These are phyloP conservation scores for Saccostrea cuccullata DNA, from an alignment of 1,140 invertebrate genomes.

Conservation along the genomic window DNA sequence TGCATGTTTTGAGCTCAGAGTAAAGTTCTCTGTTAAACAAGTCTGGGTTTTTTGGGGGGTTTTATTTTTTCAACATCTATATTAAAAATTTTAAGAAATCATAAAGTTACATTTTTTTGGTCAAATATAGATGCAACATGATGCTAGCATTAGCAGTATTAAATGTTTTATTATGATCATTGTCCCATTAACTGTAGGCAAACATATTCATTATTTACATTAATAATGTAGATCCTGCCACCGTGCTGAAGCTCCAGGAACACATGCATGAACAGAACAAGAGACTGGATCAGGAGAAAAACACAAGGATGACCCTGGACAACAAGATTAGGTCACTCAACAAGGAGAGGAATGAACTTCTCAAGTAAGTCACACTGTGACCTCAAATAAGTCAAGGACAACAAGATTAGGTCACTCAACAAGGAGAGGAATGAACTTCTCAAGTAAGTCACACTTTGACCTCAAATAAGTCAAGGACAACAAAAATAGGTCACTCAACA, in stretches of 20 bases:
- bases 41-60: no score
- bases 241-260: slow-evolving; percentile 72
- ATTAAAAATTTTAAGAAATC: no score
- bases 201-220: not conserved
- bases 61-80: no score
- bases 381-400: not conserved
- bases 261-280: slow-evolving; percentile 70
- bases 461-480: not conserved
- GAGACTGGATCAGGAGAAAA: slow-evolving; percentile 71
- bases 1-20: no score
- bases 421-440: slow-evolving; percentile 71
- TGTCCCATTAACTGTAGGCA: not conserved
- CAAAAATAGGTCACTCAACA: slow-evolving; percentile 65
- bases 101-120: no score
- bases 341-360: slow-evolving; percentile 71
- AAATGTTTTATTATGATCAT: not conserved
- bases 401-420: slow-evolving; percentile 63
- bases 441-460: slow-evolving; percentile 60
- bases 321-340: slow-evolving; percentile 67
- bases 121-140: no score
- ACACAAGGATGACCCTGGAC: slow-evolving; percentile 67
- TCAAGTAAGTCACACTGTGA: slow-evolving; percentile 61
- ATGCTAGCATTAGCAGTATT: no score
- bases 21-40: no score
- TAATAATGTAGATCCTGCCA: slow-evolving; percentile 63